Evolutionary conservation across 1,140 invertebrate species (phyloP), one percentile per base, ranked within the genome.

Genomic region (Drosophila prosaltans): DNA sequence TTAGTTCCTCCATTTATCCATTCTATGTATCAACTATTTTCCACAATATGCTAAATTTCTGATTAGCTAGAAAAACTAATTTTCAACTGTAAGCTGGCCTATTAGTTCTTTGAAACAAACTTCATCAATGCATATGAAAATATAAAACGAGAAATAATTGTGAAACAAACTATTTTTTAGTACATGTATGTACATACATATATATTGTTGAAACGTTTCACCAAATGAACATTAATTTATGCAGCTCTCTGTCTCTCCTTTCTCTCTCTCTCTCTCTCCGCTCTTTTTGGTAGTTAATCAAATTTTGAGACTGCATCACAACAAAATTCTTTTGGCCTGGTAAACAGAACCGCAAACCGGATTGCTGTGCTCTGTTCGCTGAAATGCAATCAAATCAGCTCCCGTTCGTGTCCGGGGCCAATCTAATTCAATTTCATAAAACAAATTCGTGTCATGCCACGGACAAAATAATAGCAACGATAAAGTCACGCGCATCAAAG

Each of bases 331-430:
- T 69, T 72, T 86, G 82, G 74, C 60, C 54, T 55, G 60, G 70
- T 74, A 64, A 69, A 65, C 78, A 72, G 61, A 57, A 41, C 51
- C 63, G 72, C 68, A 57, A 51, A 51, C 45, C 45, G 45, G 21
- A 51, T 51, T 51, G 21, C 45, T 26, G 45, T 51, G 21, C 45
- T 26, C 21, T 51, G 45, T 51, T 51, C 45, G 45, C 45, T 51
- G 61, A 86, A 86, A 80, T 83, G 83, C 83, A 86, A 86, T 86
- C 83, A 86, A 86, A 86, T 88, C 83, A 88, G 84, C 83, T 83
- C 69, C 83, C 73, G 83, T 69, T 78, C 80, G 64, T 65, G 45
- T 51, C 45, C 79, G 67, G 64, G 72, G 76, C 80, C 84, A 83
- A 88, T 86, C 83, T 86, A 86, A 86, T 86, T 88, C 84, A 86